Evolutionary conservation across 2,113 vertebrate genomes (phyloP).

Genomic region (Cavia aperea): DNA sequence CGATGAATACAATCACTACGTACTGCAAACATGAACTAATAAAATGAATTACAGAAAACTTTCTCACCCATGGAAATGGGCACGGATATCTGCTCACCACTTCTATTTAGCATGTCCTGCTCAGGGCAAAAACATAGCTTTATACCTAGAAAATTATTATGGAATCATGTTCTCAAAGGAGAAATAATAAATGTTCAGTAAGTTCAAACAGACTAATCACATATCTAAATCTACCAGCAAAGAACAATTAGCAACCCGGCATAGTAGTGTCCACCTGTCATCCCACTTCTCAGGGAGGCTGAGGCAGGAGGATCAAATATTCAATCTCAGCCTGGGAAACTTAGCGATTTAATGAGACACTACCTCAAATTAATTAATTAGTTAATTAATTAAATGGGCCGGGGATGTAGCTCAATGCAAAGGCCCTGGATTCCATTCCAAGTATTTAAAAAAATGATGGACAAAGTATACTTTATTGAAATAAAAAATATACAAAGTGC

Average conservation of each 20-base stretch:
- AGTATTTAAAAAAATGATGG: not conserved
- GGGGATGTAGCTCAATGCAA: not conserved
- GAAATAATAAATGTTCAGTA: not conserved
- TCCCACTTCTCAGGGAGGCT: not conserved
- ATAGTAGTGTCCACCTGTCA: not conserved
- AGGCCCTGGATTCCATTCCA: not conserved
- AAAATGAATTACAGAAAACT: not conserved
- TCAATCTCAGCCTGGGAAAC: not conserved
- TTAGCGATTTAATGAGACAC: not conserved
- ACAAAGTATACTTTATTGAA: not conserved
- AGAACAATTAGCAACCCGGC: not conserved
- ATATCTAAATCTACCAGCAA: not conserved
- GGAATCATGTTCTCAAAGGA: not conserved
- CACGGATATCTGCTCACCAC: not conserved
- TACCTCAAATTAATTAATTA: not conserved
- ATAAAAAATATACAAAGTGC: not conserved
- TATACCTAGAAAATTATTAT: not conserved
- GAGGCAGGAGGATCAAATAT: not conserved
- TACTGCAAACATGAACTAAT: not conserved
- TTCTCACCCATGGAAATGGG: not conserved
- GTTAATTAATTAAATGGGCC: not conserved
- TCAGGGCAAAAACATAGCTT: not conserved
- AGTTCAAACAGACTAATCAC: not conserved
- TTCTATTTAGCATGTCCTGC: not conserved
- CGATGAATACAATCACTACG: not conserved